A percentile compares a stretch with the other conserved stretches of the same genome.
These are phyloP conservation scores for Halichoerus grypus DNA, from an alignment of 2,113 vertebrate genomes.

Conservation along the genomic window DNA sequence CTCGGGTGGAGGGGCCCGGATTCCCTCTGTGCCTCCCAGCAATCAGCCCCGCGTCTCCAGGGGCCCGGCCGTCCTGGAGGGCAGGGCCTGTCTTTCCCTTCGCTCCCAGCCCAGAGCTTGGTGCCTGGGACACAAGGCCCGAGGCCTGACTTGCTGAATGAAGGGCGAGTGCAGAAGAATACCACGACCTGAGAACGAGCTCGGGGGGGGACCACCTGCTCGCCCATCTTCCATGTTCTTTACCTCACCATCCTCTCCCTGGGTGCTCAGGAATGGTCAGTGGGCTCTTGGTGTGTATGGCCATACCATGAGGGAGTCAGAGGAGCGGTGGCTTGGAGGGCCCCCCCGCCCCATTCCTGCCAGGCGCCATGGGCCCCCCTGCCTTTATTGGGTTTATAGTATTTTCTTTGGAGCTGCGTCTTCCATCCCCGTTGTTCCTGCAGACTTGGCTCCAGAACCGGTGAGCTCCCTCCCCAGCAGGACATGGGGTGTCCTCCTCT, in stretches of 20 bases:
- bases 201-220: too few relatives aligned
- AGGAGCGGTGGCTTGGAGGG: fast-evolving
- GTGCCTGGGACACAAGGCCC: neutral
- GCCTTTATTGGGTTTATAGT: fast-evolving
- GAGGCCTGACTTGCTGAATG: neutral
- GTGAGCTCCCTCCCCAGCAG: neutral
- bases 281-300: neutral
- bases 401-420: neutral
- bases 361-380: fast-evolving
- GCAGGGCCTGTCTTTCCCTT: neutral
- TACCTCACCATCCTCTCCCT: neutral
- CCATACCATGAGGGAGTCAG: neutral
- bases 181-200: fast-evolving
- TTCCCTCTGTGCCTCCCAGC: neutral
- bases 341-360: neutral
- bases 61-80: fast-evolving
- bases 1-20: fast-evolving
- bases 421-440: neutral
- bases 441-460: neutral
- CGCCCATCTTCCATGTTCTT: fast-evolving
- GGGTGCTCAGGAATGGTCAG: neutral
- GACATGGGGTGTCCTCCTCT: neutral
- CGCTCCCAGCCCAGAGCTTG: too few relatives aligned
- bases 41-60: too few relatives aligned
- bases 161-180: fast-evolving